Evolutionary conservation across 2,888 invertebrate genomes (phyloP).

Genomic region (Campoplex nolae): DNA sequence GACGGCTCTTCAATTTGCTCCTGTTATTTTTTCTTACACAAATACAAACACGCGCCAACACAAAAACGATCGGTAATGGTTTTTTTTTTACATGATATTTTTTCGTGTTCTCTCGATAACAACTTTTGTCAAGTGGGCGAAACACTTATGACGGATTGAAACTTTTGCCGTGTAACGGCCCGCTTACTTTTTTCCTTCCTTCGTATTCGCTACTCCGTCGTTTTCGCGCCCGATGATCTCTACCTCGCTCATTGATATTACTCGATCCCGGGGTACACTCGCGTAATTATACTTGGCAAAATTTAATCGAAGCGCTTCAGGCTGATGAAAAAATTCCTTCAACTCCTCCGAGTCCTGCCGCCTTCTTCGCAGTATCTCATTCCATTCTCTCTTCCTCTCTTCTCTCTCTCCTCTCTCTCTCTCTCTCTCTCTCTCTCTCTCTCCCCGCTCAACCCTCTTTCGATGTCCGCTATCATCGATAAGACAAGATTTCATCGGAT

Average conservation of each 20-base stretch:
- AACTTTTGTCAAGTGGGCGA: constrained; percentile 54
- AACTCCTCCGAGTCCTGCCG: constrained; percentile 67
- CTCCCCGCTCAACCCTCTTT: constrained; percentile 31
- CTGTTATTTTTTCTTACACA: constrained; percentile 58
- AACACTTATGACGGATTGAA: not conserved
- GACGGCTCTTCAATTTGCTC: constrained; percentile 41
- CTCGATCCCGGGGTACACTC: constrained; percentile 42
- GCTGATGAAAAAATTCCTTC: constrained; percentile 81
- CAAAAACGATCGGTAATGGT: not conserved
- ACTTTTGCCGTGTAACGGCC: constrained; percentile 60
- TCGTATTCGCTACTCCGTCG: not conserved
- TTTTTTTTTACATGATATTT: not conserved
- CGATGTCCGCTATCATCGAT: constrained; percentile 52
- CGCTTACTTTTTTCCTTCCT: not conserved
- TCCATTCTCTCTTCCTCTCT: not conserved
- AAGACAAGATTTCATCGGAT: constrained; percentile 15
- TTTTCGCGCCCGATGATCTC: not conserved
- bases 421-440: not conserved
- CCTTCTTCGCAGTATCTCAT: constrained; percentile 71
- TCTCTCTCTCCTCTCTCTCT: not conserved
- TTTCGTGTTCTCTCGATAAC: not conserved
- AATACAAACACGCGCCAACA: constrained; percentile 2
- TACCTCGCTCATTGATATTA: constrained; percentile 6
- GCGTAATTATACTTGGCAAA: constrained; percentile 81
- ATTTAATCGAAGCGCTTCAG: constrained; percentile 80